These are phyloP conservation scores for Sclerodermus sp. DNA, from an alignment of 2,888 invertebrate genomes.

Conservation along the genomic window DNA sequence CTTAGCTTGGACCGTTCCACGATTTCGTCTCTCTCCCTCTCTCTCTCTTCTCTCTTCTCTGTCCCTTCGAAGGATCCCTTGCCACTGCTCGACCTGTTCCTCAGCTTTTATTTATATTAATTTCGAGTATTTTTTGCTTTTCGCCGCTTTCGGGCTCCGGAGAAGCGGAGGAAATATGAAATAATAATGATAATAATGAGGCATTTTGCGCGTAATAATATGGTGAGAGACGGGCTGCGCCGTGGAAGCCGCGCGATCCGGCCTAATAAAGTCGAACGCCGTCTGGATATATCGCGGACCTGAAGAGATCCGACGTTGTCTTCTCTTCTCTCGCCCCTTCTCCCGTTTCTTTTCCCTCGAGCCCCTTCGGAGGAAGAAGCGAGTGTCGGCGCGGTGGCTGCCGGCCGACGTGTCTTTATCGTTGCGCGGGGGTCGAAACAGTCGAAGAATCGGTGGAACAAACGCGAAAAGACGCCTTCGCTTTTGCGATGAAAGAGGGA, in stretches of 20 bases:
- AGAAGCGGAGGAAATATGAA: conserved; percentile 48
- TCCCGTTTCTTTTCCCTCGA: no score
- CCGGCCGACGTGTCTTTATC: no score
- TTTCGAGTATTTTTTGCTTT: conserved; percentile 49
- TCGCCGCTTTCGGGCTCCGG: conserved; percentile 37
- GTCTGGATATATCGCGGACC: no score
- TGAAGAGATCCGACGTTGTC: no score
- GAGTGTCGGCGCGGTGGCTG: no score
- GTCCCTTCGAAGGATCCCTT: conserved; percentile 5
- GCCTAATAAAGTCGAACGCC: neutral
- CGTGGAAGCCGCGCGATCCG: conserved; percentile 28
- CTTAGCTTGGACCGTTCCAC: no score
- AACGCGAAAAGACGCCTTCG: no score
- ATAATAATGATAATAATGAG: conserved; percentile 56
- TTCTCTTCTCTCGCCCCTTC: no score
- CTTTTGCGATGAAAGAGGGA: no score
- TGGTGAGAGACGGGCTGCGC: conserved; percentile 47
- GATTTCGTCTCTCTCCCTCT: conserved; percentile 8
- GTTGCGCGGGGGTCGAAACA: no score
- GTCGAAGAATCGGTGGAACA: no score
- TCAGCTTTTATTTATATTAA: conserved; percentile 54
- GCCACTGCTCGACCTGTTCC: conserved; percentile 22
- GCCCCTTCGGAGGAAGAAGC: no score
- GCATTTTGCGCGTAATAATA: conserved; percentile 55
- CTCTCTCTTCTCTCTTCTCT: conserved; percentile 4